Evolutionary conservation across 2,888 invertebrate species (phyloP).

Genomic region (Limnephilus lunatus): DNA sequence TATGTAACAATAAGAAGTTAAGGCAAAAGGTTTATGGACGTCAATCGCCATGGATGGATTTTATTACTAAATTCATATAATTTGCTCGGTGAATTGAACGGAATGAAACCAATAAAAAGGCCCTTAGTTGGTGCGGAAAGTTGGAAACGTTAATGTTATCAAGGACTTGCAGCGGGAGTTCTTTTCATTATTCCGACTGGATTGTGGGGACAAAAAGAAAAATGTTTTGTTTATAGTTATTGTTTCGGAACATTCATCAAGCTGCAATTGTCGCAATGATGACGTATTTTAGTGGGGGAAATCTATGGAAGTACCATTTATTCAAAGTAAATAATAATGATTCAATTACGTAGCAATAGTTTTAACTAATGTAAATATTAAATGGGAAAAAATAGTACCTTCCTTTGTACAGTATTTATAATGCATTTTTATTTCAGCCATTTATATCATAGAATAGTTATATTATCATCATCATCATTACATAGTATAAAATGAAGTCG

Average conservation of each 20-base stretch:
- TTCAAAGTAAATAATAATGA: neutral
- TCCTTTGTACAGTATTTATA: neutral
- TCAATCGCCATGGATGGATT: neutral
- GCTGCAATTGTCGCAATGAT: neutral
- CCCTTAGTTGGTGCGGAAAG: neutral
- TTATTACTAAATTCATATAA: neutral
- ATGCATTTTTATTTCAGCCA: neutral
- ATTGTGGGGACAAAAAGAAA: neutral
- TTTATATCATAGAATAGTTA: too few relatives aligned
- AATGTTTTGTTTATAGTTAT: neutral
- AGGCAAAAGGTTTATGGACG: too few relatives aligned
- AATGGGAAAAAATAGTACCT: neutral
- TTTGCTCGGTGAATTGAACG: neutral
- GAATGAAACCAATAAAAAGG: conserved; percentile 23
- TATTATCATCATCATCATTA: too few relatives aligned
- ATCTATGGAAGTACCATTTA: neutral
- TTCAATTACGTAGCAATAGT: neutral
- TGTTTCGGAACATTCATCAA: neutral
- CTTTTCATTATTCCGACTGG: neutral
- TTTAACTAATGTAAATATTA: neutral
- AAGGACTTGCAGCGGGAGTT: neutral
- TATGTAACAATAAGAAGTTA: too few relatives aligned
- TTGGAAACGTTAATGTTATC: neutral
- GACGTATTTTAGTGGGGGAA: neutral
- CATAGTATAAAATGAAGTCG: too few relatives aligned